Conservation (phyloP, 2,888 invertebrate genomes). For the Pediacus dermestoides region DNA sequence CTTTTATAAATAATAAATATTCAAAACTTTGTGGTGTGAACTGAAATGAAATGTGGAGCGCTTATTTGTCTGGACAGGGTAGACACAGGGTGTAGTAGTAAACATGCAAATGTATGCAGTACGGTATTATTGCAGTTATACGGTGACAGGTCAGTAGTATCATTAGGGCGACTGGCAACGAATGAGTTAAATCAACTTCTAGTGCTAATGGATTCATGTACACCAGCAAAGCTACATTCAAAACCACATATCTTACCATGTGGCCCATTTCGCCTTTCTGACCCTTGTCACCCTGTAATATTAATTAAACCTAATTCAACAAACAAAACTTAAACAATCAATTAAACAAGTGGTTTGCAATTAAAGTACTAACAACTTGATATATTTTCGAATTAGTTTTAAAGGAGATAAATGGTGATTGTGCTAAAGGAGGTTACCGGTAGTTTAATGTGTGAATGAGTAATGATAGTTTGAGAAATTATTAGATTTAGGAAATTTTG, state of each 20-base stretch:
- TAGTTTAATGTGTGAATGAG: too few species aligned
- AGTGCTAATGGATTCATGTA: constrained; percentile 23
- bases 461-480: too few species aligned
- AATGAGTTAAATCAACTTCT: constrained; percentile 21
- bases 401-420: too few species aligned
- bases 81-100: constrained; percentile 32
- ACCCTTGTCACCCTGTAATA: constrained; percentile 68
- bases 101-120: constrained; percentile 37
- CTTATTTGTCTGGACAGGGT: constrained; percentile 29
- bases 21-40: too few species aligned
- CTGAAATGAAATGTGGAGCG: too few species aligned
- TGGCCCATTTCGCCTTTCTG: constrained; percentile 71
- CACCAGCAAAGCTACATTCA: constrained; percentile 24
- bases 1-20: too few species aligned
- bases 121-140: constrained; percentile 29
- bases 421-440: too few species aligned
- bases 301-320: constrained; percentile 21
- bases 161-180: constrained; percentile 22
- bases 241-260: constrained; percentile 60
- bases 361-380: too few species aligned
- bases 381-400: too few species aligned
- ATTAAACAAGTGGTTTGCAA: too few species aligned
- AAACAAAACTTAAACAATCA: constrained; percentile 6
- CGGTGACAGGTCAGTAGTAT: constrained; percentile 32
- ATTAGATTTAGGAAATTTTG: too few species aligned